Base-by-base conservation (phyloP, 2,888 invertebrate genomes). In the Plusia festucae region DNA sequence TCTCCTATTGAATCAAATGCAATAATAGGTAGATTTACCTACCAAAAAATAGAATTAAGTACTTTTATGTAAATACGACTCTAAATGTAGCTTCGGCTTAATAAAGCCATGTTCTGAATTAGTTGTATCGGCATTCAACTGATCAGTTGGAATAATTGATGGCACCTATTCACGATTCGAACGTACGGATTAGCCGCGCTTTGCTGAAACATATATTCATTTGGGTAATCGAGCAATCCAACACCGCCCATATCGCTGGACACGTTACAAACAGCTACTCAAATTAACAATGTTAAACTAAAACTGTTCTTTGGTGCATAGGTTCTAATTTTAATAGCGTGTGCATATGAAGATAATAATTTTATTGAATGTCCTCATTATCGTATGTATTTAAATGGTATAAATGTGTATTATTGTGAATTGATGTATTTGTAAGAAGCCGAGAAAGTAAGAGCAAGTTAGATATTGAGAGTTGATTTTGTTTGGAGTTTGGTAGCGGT, bases 131-230 rank as follows among this genome's bases (percentile, higher is more conserved):
- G 46, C 46, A 49, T 49, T 18, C 20, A 2, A 20, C 9, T 49
- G 46, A 49, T 49, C 46, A 49, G 46, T 49, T 4, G 46, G 46
- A 49, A 49, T 49, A 49, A 49, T 49, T 49, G 46, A 49, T 49
- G 46, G 46, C 46, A 9, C 46, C 46, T 9, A 20, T 49, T 49
- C 46, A 49, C 46, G 46, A 49, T 18, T 9, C 46, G 20, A 49
- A 20, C 46, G 20, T 20, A 18, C 11, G 46, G 46, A 49, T 49
- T 49, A 49, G 18, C 20, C 4, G 11, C 46, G 46, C 46, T 49
- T 49, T 20, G 46, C 46, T 44, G 20, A 49, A 49, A 49, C 46
- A 49, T 49, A 49, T 49, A 49, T 49, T 49, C 46, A 49, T 49
- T 20, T 49, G 20, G 46, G 46, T 11, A 49, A 49, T 49, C 46